Conservation (phyloP, 2,113 vertebrate species). For the Caranx melampygus region DNA sequence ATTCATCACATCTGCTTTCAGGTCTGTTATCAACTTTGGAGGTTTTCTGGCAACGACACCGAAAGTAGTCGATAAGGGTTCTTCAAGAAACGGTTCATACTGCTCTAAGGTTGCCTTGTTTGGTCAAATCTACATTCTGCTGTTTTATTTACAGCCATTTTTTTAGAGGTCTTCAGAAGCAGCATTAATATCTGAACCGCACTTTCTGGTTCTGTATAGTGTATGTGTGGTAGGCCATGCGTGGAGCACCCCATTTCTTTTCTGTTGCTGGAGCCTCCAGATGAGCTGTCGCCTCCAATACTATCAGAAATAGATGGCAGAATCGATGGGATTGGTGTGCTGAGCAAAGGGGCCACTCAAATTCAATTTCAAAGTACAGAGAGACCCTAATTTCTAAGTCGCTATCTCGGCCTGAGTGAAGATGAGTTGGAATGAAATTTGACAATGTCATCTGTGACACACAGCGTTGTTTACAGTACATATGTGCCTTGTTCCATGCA, state of each 20-base stretch:
- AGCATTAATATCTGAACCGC: constrained; percentile 36
- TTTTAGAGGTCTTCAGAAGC: constrained; percentile 21
- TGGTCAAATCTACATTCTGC: neutral
- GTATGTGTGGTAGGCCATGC: constrained; percentile 49
- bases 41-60: neutral
- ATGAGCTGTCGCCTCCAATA: constrained; percentile 73
- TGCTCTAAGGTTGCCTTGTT: neutral
- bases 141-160: constrained; percentile 13
- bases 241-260: constrained; percentile 55
- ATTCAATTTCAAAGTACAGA: constrained; percentile 65
- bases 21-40: neutral
- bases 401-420: constrained; percentile 18
- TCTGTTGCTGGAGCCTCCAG: constrained; percentile 47
- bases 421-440: constrained; percentile 35
- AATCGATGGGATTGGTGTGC: constrained; percentile 59
- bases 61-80: too few relatives aligned
- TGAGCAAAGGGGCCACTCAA: constrained; percentile 45
- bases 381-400: constrained; percentile 44
- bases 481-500: neutral
- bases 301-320: constrained; percentile 61
- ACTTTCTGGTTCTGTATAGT: constrained; percentile 17
- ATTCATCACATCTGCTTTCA: neutral
- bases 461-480: neutral
- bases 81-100: neutral
- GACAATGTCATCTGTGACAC: constrained; percentile 26